Percentiles rank a stretch among this genome's conserved stretches.
These are phyloP conservation scores for Chaetops frenatus DNA, from an alignment of 2,113 vertebrate genomes.

Conservation along the genomic window DNA sequence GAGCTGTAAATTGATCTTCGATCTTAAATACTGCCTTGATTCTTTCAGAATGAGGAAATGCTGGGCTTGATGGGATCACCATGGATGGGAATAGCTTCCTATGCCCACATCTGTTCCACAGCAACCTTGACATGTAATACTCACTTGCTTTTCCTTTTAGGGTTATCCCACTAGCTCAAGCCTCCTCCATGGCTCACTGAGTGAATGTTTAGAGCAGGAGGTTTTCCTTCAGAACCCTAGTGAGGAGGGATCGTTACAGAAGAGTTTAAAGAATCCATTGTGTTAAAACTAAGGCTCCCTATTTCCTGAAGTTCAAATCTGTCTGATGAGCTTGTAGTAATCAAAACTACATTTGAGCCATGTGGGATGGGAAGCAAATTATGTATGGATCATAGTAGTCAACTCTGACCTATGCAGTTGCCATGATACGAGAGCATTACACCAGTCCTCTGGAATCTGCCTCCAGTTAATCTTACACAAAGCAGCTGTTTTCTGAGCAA, in stretches of 20 bases:
- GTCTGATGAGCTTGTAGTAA: not conserved
- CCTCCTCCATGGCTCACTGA: not conserved
- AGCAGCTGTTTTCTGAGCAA: conserved; percentile 47
- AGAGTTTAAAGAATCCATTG: conserved; percentile 1
- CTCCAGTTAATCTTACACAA: not conserved
- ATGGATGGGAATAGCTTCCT: not conserved
- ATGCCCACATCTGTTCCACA: not conserved
- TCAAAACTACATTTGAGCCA: conserved; percentile 45
- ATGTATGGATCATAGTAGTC: conserved; percentile 25
- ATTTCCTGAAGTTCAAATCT: not conserved
- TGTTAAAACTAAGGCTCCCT: not conserved
- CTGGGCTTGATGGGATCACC: not conserved
- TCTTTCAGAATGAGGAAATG: not conserved
- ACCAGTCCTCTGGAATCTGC: conserved; percentile 27
- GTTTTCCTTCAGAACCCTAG: not conserved
- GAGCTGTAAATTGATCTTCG: not conserved
- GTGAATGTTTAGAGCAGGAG: not conserved
- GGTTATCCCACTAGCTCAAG: conserved; percentile 7
- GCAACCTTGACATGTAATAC: not conserved
- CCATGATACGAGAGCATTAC: conserved; percentile 26
- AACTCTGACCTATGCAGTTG: conserved; percentile 43
- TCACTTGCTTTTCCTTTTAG: conserved; percentile 25
- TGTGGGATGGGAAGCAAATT: conserved; percentile 30
- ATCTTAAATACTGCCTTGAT: not conserved
- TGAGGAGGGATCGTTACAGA: not conserved